These are phyloP conservation scores for Apis mellifera DNA, from an alignment of 1,140 invertebrate species.

Conservation along the genomic window DNA sequence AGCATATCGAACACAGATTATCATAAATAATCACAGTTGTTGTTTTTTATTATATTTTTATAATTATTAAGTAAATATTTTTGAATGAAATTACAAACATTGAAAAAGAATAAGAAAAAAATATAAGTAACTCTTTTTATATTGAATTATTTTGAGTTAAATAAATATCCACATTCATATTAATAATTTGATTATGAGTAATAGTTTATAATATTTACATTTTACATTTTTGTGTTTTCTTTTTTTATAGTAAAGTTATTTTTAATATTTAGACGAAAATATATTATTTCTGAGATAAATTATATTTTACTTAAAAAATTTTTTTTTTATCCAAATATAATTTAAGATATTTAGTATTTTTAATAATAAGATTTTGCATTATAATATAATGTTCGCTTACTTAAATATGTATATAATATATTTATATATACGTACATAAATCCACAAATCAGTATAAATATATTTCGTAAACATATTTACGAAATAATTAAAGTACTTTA, in stretches of 20 bases:
- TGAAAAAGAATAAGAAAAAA: background rate
- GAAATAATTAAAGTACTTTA: background rate
- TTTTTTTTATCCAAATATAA: background rate
- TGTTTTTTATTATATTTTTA: slow-evolving; percentile 3
- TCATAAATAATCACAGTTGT: slow-evolving; percentile 2
- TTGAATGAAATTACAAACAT: background rate
- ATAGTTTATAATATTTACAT: background rate
- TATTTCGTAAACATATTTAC: background rate
- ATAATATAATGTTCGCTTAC: background rate
- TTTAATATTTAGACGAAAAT: slow-evolving; percentile 4
- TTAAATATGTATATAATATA: background rate
- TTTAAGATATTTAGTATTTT: background rate
- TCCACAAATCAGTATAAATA: background rate
- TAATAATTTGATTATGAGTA: background rate
- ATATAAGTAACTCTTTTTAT: slow-evolving; percentile 1
- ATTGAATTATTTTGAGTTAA: slow-evolving; percentile 23
- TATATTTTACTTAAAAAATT: background rate
- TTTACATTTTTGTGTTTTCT: background rate
- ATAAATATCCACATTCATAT: slow-evolving; percentile 24
- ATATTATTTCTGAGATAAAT: background rate
- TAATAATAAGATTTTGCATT: background rate
- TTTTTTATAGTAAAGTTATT: background rate
- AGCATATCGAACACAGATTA: background rate
- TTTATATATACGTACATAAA: background rate
- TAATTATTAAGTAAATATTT: background rate